Evolutionary conservation across 2,113 vertebrate species (phyloP).

Genomic region (Theristicus caerulescens): DNA sequence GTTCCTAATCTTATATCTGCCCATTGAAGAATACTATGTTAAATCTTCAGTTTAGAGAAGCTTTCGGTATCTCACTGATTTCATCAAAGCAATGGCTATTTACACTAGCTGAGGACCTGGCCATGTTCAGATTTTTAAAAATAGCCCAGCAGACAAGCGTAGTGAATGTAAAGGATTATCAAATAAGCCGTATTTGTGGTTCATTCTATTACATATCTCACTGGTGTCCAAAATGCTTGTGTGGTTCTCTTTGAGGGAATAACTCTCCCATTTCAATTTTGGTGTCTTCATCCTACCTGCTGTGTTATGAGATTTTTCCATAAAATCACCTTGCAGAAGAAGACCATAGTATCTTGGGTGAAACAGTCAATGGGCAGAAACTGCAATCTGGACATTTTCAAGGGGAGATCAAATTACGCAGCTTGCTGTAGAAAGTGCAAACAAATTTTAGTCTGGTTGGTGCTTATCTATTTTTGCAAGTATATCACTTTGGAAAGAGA

Average conservation of each 20-base stretch:
- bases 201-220: neutral
- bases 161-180: neutral
- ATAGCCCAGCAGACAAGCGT: neutral
- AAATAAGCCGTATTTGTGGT: neutral
- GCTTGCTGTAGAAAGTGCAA: constrained; percentile 40
- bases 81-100: neutral
- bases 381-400: constrained; percentile 45
- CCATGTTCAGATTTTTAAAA: neutral
- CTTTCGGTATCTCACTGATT: neutral
- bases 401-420: constrained; percentile 48
- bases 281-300: constrained; percentile 12
- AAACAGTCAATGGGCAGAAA: constrained; percentile 46
- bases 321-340: constrained; percentile 38
- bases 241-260: constrained; percentile 2
- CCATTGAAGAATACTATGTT: neutral
- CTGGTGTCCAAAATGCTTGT: neutral
- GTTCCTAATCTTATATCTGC: neutral
- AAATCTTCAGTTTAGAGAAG: neutral
- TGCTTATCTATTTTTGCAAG: constrained; percentile 68
- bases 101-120: neutral
- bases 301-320: neutral
- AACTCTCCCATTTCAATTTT: constrained; percentile 54
- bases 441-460: constrained; percentile 59
- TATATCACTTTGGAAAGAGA: constrained; percentile 66
- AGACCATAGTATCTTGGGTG: constrained; percentile 34